phyloP scores from a whole-genome alignment of 2,797 vertebrate genomes.

The Otolemur crassicaudatus region DNA sequence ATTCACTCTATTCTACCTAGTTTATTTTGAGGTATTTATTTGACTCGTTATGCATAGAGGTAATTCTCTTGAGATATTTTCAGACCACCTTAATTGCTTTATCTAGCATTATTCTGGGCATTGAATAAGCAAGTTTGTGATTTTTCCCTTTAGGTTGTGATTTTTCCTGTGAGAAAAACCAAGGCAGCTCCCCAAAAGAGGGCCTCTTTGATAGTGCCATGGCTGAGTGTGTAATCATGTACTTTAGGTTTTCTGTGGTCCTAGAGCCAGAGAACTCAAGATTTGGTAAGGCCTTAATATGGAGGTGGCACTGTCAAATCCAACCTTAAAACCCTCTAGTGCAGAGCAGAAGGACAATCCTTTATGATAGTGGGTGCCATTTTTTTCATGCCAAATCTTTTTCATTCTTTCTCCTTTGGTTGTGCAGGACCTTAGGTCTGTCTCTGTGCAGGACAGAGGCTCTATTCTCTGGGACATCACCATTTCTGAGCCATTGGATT shows the following conservation, averaged over 20 bases:
- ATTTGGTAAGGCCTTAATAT: not conserved
- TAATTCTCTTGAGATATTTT: slow-evolving; percentile 65
- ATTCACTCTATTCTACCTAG: not conserved
- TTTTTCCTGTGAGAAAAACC: not conserved
- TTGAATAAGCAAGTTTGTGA: slow-evolving; percentile 21
- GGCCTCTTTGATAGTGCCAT: not conserved
- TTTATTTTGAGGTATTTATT: slow-evolving; percentile 66
- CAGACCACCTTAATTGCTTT: slow-evolving; percentile 16
- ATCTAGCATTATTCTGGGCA: not conserved
- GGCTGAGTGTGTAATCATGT: not conserved
- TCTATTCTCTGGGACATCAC: slow-evolving; percentile 35
- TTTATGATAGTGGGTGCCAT: not conserved
- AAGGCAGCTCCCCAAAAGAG: not conserved
- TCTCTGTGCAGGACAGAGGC: too few relatives aligned
- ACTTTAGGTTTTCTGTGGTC: not conserved
- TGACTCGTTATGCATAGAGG: slow-evolving; percentile 35
- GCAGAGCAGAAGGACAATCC: not conserved
- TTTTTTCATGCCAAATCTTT: not conserved
- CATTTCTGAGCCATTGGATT: slow-evolving; percentile 56
- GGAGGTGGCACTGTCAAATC: not conserved
- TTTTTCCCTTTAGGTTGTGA: slow-evolving; percentile 8
- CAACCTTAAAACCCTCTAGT: not conserved
- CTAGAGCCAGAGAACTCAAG: not conserved
- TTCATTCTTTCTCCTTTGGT: not conserved
- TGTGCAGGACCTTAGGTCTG: not conserved